Percentiles rank a stretch among this genome's conserved stretches.
phyloP scores from a whole-genome alignment of 1,140 invertebrate species.

The Drosophila leontia region DNA sequence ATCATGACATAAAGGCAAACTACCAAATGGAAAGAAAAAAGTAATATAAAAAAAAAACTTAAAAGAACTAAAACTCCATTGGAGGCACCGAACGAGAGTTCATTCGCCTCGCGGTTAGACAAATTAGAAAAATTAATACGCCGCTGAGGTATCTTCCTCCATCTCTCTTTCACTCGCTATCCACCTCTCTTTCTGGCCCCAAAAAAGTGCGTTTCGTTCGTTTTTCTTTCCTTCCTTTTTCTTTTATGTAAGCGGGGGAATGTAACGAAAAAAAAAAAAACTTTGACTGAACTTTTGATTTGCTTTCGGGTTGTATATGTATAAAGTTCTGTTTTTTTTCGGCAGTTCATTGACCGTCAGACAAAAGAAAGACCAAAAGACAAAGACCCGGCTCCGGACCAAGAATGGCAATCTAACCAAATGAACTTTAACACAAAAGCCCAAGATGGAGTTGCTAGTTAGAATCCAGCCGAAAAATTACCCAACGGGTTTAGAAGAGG shows the following conservation, averaged over 20 bases:
- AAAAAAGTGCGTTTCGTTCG: constrained; percentile 62
- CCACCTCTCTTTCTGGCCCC: constrained; percentile 12
- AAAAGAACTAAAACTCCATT: constrained; percentile 55
- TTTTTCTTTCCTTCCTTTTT: constrained; percentile 42
- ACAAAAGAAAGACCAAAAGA: constrained; percentile 59
- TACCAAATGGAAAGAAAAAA: constrained; percentile 39
- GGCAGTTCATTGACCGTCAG: constrained; percentile 78
- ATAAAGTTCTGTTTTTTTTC: constrained; percentile 53
- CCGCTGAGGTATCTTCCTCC: constrained; percentile 48
- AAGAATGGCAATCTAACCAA: constrained; percentile 56
- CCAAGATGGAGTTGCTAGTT: constrained; percentile 40
- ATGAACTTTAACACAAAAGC: constrained; percentile 75
- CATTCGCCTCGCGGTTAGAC: constrained; percentile 76
- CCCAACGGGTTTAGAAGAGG: constrained; percentile 22
- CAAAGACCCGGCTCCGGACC: constrained; percentile 30
- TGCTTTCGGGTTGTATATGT: constrained; percentile 59
- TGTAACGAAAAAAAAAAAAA: constrained; percentile 65
- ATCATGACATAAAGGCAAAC: constrained; percentile 75
- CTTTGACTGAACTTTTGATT: constrained; percentile 72
- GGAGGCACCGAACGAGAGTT: constrained; percentile 56
- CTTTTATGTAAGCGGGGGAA: constrained; percentile 74
- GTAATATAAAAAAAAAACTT: constrained; percentile 19
- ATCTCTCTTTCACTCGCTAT: not conserved
- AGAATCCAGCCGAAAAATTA: constrained; percentile 41
- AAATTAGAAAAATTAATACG: constrained; percentile 83